Evolutionary conservation across 2,888 invertebrate genomes (phyloP), one percentile per base, ranked within the genome.

Genomic region (Sinhomidia bicolor): DNA sequence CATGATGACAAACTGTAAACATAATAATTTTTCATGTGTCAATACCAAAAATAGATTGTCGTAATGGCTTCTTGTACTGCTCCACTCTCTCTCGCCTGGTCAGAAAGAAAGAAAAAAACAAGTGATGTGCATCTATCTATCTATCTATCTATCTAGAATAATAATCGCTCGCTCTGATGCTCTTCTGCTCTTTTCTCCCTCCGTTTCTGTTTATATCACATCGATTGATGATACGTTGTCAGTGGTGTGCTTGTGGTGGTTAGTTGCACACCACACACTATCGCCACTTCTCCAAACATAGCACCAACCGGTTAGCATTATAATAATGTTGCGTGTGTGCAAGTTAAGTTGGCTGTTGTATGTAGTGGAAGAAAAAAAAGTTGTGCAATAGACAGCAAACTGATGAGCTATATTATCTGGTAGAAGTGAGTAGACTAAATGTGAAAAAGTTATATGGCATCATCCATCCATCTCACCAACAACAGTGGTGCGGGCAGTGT

Each of bases 381-480:
- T 47, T 74, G 76, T 71, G 68, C 65, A 84, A 84, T 60, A 76
- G 84, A 84, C 84, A 84, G 84, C 74, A 60, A 84, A 84, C 84
- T 84, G 84, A 84, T 84, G 84, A 84, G 74, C 74, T 84, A 84
- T 76, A 84, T 76, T 76, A 76, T 78, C 76, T 47, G 78, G 44
- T 36, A 71, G 60, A 65, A 79, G 57, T 79, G 79, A 79, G 79
- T 79, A 65, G 65, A 85, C 62, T 65, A 78, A 85, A 78, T 84
- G 84, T 74, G 79, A 79, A 79, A 79, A 79, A 79, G 79, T 79
- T 79, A 79, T 79, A 79, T 79, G 79, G 79, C 60, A 79, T 79
- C 79, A 57, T 60, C 60, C 36, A 79, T 79, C 79, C 79, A 57
- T 79, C 79, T 79, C 57, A 76, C 51, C 17, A 76, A 9, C 76